Evolutionary conservation across 2,797 vertebrate genomes (phyloP).

Genomic region (Atherinosoma microstoma): DNA sequence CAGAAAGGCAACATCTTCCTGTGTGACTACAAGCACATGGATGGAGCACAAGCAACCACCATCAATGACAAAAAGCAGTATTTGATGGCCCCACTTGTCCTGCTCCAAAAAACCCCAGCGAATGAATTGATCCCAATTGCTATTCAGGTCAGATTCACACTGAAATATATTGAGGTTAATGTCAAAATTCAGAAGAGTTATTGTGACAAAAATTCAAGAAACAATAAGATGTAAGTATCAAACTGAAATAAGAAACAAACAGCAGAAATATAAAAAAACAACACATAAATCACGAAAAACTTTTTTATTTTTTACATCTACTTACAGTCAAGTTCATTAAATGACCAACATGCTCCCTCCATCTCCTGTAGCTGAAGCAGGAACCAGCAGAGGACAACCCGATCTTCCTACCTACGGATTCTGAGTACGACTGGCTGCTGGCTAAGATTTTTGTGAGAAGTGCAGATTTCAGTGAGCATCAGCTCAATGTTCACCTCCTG

Average conservation of each 20-base stretch:
- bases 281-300: not conserved
- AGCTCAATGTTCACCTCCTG: constrained; percentile 73
- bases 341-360: not conserved
- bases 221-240: not conserved
- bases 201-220: not conserved
- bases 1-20: constrained; percentile 84
- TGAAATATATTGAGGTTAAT: not conserved
- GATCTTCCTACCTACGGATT: constrained; percentile 69
- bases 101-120: constrained; percentile 70
- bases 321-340: not conserved
- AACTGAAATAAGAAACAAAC: not conserved
- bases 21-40: constrained; percentile 65
- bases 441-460: constrained; percentile 75
- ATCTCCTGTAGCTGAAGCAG: constrained; percentile 73
- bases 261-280: not conserved
- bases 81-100: constrained; percentile 75
- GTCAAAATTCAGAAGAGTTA: not conserved
- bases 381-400: constrained; percentile 69
- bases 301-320: too few relatives aligned
- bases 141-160: constrained; percentile 78
- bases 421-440: constrained; percentile 70
- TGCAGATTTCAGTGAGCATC: constrained; percentile 68
- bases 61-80: constrained; percentile 75
- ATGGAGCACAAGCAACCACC: constrained; percentile 66
- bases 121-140: constrained; percentile 78